Evolutionary conservation across 2,888 invertebrate species (phyloP).

Genomic region (Idaea dimidiata): DNA sequence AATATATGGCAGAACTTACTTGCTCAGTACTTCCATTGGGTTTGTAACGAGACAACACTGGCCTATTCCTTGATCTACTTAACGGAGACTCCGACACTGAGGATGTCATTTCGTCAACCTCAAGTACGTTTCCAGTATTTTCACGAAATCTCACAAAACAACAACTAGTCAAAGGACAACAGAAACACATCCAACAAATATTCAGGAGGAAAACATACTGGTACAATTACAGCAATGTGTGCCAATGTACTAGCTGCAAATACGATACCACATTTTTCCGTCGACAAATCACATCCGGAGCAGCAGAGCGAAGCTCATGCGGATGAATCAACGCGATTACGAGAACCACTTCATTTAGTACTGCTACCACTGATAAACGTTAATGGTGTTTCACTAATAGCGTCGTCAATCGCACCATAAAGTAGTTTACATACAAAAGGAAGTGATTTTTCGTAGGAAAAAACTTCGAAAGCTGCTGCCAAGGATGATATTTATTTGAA

Average conservation of each 20-base stretch:
- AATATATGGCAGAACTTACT: constrained; percentile 43
- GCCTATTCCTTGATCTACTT: constrained; percentile 63
- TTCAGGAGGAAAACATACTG: constrained; percentile 71
- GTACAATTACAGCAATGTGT: constrained; percentile 58
- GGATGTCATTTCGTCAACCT: constrained; percentile 51
- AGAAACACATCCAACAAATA: constrained; percentile 45
- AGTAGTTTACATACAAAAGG: not conserved
- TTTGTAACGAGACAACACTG: constrained; percentile 69
- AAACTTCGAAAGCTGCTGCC: not conserved
- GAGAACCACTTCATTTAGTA: constrained; percentile 44
- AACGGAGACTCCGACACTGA: constrained; percentile 62
- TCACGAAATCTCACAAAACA: constrained; percentile 19
- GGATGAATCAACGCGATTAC: constrained; percentile 70
- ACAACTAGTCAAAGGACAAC: constrained; percentile 1
- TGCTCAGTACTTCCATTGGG: constrained; percentile 55
- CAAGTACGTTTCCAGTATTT: constrained; percentile 16
- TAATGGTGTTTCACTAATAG: constrained; percentile 36
- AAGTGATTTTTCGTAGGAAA: not conserved
- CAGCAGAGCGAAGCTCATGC: constrained; percentile 53
- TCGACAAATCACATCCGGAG: constrained; percentile 80
- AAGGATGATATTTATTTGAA: not conserved
- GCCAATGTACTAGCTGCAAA: constrained; percentile 49
- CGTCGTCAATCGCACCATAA: not conserved
- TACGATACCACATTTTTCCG: constrained; percentile 75
- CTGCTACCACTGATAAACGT: constrained; percentile 57